Evolutionary conservation across 92 coral and sea anemone genomes (phyloP).

Genomic region (Montipora capitata): DNA sequence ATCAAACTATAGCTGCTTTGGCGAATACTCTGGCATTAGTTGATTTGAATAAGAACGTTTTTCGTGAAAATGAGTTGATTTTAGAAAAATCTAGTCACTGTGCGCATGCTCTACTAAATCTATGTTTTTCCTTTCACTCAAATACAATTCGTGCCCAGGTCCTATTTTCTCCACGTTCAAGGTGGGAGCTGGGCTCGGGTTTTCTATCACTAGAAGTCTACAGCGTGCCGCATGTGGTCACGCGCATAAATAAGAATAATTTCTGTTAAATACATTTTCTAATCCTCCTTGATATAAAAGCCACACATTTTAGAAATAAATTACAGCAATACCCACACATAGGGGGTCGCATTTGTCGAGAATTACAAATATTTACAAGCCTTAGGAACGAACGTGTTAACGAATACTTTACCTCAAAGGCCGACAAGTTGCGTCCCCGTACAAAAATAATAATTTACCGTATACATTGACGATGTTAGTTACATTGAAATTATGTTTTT

Average conservation of each 20-base stretch:
- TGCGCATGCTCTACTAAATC: background rate
- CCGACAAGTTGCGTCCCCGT: slow-evolving; percentile 12
- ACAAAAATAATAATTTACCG: slow-evolving; percentile 4
- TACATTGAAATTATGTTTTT: background rate
- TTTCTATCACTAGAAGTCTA: background rate
- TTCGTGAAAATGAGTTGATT: background rate
- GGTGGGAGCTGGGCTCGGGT: background rate
- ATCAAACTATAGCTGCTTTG: background rate
- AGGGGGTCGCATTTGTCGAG: slow-evolving; percentile 16
- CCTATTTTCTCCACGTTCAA: background rate
- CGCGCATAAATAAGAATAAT: slow-evolving; percentile 56
- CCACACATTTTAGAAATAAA: slow-evolving; percentile 41
- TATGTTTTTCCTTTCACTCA: background rate
- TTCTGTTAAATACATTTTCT: slow-evolving; percentile 60
- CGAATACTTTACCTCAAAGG: slow-evolving; percentile 11
- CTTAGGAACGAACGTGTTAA: background rate
- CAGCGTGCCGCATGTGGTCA: slow-evolving; percentile 2
- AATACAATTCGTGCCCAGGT: background rate
- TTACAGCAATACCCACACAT: slow-evolving; percentile 13
- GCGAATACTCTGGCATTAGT: background rate
- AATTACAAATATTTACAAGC: slow-evolving; percentile 23
- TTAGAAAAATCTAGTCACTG: background rate
- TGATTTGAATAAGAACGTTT: background rate
- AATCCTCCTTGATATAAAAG: slow-evolving; percentile 45
- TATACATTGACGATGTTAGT: background rate